Conservation (phyloP, 2,113 vertebrate species). For the Epinephelus moara region DNA sequence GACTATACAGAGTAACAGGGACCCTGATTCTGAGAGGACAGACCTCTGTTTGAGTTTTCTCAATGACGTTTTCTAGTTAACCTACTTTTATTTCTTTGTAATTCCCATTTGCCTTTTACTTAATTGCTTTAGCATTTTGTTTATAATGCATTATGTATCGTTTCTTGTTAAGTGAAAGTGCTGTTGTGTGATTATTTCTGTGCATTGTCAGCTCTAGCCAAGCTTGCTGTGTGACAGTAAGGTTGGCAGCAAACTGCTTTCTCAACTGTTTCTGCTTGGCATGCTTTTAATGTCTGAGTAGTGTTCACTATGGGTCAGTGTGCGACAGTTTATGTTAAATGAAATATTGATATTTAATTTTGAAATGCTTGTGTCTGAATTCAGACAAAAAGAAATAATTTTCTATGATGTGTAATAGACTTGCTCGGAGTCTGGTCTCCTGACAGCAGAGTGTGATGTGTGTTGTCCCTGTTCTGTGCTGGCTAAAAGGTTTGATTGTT, state of each 20-base stretch:
- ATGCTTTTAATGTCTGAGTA: constrained; percentile 50
- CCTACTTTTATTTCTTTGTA: neutral
- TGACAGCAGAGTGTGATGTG: neutral
- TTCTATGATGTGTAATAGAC: neutral
- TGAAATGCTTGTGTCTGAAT: neutral
- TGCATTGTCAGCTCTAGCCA: constrained; percentile 2
- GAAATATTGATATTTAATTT: neutral
- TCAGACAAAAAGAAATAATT: neutral
- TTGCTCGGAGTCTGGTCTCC: constrained; percentile 5
- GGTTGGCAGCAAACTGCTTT: constrained; percentile 42
- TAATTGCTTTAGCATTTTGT: neutral
- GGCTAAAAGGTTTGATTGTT: constrained; percentile 44
- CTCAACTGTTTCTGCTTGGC: constrained; percentile 63
- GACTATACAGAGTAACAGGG: neutral
- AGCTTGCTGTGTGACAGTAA: constrained; percentile 33
- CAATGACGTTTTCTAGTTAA: too few relatives aligned
- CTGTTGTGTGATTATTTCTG: constrained; percentile 1
- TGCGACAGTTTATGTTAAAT: neutral
- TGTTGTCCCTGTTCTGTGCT: constrained; percentile 37
- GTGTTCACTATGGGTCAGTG: neutral
- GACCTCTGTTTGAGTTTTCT: neutral
- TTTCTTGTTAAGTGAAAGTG: constrained; percentile 6
- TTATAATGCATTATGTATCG: neutral
- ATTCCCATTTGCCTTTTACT: neutral
- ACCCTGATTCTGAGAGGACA: neutral